Evolutionary conservation across 1,140 invertebrate species (phyloP).

Genomic region (Drosophila arizonae): DNA sequence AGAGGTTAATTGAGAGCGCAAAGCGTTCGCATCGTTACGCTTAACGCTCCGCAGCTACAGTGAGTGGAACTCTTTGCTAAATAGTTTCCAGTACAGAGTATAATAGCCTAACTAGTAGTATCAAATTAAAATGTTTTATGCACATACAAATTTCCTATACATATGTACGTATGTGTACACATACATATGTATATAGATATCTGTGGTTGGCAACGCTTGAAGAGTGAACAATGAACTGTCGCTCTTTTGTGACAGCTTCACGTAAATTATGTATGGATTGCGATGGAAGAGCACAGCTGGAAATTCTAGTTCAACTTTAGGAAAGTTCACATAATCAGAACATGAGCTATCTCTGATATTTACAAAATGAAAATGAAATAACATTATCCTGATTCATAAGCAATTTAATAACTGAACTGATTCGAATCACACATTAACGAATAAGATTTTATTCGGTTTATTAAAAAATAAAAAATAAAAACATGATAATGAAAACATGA

Average conservation of each 20-base stretch:
- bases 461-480: too few relatives aligned
- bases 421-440: background rate
- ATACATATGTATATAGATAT: background rate
- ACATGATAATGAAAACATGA: too few relatives aligned
- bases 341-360: background rate
- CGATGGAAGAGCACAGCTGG: background rate
- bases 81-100: slow-evolving; percentile 44
- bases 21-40: slow-evolving; percentile 73
- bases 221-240: slow-evolving; percentile 41
- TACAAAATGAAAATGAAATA: too few relatives aligned
- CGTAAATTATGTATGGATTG: slow-evolving; percentile 16
- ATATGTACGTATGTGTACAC: background rate
- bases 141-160: slow-evolving; percentile 7
- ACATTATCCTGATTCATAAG: background rate
- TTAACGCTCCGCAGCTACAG: slow-evolving; percentile 51
- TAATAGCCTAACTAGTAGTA: slow-evolving; percentile 35
- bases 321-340: background rate
- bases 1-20: slow-evolving; percentile 79
- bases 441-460: background rate
- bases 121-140: slow-evolving; percentile 40
- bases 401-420: background rate
- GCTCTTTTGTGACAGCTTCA: slow-evolving; percentile 39
- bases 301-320: background rate
- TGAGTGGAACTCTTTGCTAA: slow-evolving; percentile 26
- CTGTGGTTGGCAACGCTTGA: slow-evolving; percentile 17